Conservation (phyloP, 2,888 invertebrate genomes). For the Leptinotarsa juncta region DNA sequence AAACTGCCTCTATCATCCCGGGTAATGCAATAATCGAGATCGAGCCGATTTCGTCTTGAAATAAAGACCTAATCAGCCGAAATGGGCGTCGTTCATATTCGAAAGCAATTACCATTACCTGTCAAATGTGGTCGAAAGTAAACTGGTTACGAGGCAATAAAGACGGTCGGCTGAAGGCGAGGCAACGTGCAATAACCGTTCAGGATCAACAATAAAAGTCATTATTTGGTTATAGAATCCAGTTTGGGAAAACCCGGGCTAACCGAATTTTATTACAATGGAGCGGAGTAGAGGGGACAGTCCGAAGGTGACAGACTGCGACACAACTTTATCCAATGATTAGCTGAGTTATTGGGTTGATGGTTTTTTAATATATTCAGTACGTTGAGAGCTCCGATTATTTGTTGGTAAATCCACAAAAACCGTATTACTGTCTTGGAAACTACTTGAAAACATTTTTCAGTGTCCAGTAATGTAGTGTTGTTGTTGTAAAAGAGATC, state of each 20-base stretch:
- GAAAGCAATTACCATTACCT: slow-evolving; percentile 15
- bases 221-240: slow-evolving; percentile 13
- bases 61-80: background rate
- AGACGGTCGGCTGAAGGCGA: slow-evolving; percentile 9
- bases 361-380: too few species aligned
- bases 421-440: too few species aligned
- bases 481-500: too few species aligned
- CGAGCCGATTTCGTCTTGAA: background rate
- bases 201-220: slow-evolving; percentile 12
- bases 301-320: too few species aligned
- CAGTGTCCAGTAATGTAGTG: too few species aligned
- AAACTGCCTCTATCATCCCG: background rate
- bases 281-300: background rate
- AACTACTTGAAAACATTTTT: too few species aligned
- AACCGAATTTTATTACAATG: background rate
- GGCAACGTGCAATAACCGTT: slow-evolving; percentile 14
- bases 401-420: too few species aligned
- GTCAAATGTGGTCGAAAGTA: slow-evolving; percentile 11
- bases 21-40: background rate
- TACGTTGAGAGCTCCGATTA: background rate
- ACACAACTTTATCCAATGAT: too few species aligned
- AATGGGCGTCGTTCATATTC: slow-evolving; percentile 8
- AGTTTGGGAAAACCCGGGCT: slow-evolving; percentile 2
- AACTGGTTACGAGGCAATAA: slow-evolving; percentile 6
- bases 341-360: too few species aligned